Evolutionary conservation across 2,797 vertebrate species (phyloP).

Genomic region (Philypnodon macrostomus): DNA sequence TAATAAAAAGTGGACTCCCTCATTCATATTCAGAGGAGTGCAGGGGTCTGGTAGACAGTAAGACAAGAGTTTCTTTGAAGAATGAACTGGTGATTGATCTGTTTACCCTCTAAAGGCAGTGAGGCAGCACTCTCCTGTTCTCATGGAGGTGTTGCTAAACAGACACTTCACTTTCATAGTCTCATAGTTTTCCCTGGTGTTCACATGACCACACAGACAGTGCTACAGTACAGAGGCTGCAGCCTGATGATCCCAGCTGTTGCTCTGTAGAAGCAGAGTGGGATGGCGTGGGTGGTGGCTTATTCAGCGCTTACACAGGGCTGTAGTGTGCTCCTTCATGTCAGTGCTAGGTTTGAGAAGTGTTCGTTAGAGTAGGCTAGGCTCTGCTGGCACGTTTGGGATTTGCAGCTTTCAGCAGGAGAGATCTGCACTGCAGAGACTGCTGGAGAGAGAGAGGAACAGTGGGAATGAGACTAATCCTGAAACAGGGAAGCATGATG

Average conservation of each 20-base stretch:
- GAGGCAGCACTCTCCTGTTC: slow-evolving; percentile 42
- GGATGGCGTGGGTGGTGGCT: slow-evolving; percentile 26
- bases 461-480: slow-evolving; percentile 23
- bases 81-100: slow-evolving; percentile 64
- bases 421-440: slow-evolving; percentile 80
- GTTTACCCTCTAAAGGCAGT: slow-evolving; percentile 59
- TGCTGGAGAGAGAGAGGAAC: slow-evolving; percentile 49
- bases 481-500: slow-evolving; percentile 41
- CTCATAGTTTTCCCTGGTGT: slow-evolving; percentile 27
- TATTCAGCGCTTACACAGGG: slow-evolving; percentile 20
- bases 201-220: not conserved
- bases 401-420: slow-evolving; percentile 74
- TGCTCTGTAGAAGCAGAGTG: slow-evolving; percentile 3
- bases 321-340: slow-evolving; percentile 24
- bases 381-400: slow-evolving; percentile 65
- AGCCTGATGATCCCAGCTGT: slow-evolving; percentile 9
- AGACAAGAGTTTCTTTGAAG: slow-evolving; percentile 46
- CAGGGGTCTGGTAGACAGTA: slow-evolving; percentile 26
- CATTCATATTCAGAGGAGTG: slow-evolving; percentile 44
- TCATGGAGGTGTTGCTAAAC: slow-evolving; percentile 36
- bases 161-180: too few species aligned
- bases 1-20: slow-evolving; percentile 22
- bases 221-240: not conserved
- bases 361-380: slow-evolving; percentile 45
- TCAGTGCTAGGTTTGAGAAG: slow-evolving; percentile 41